phyloP scores from a whole-genome alignment of 2,888 invertebrate species.

The Phengaris alcon region DNA sequence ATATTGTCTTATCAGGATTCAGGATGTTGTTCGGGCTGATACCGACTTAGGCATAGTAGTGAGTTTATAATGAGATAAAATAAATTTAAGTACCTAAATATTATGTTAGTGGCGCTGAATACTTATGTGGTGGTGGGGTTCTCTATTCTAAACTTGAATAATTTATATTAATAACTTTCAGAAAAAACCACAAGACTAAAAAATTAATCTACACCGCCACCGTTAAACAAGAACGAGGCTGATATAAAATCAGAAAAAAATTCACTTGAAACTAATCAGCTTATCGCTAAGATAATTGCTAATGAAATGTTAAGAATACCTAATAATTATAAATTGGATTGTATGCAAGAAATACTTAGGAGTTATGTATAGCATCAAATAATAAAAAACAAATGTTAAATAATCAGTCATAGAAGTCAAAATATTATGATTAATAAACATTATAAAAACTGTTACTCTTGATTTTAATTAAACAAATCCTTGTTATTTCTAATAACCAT shows the following conservation, averaged over 20 bases:
- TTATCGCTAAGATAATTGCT: constrained; percentile 7
- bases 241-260: constrained; percentile 7
- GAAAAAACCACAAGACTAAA: constrained; percentile 1
- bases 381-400: background rate
- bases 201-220: background rate
- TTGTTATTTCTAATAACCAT: constrained; percentile 19
- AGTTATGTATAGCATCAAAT: background rate
- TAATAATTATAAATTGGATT: constrained; percentile 2
- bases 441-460: background rate
- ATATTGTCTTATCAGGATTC: too few species aligned
- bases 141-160: background rate
- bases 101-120: too few species aligned
- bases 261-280: background rate
- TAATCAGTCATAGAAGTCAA: background rate
- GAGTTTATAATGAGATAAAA: too few species aligned
- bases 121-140: too few species aligned
- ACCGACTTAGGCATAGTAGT: too few species aligned
- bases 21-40: too few species aligned
- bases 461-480: constrained; percentile 23
- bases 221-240: constrained; percentile 2
- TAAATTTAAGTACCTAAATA: too few species aligned
- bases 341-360: constrained; percentile 7
- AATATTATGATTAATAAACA: background rate
- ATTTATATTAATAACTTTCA: background rate
- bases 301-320: constrained; percentile 7